Conservation (phyloP, 2,797 vertebrate species). For the Danio kyathit region DNA sequence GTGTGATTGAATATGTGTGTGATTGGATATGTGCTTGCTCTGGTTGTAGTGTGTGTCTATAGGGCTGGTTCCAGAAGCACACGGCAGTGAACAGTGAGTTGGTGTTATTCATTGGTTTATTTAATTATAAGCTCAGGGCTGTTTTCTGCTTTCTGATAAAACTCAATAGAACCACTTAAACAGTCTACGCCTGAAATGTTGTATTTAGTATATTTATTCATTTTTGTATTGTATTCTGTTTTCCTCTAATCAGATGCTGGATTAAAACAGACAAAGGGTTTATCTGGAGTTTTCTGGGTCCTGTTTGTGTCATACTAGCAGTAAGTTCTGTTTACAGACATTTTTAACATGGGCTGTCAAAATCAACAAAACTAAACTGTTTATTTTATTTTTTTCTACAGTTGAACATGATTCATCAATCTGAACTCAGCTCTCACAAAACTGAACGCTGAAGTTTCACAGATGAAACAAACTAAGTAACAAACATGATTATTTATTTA, state of each 20-base stretch:
- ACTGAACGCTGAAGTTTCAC: conserved; percentile 4
- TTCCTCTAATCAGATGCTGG: conserved; percentile 50
- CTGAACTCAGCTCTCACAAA: background rate
- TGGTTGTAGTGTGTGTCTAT: conserved; percentile 78
- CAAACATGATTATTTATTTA: too few relatives aligned
- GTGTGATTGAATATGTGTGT: too few relatives aligned
- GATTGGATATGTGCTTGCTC: conserved; percentile 79
- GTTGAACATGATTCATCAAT: background rate
- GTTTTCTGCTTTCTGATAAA: too few relatives aligned
- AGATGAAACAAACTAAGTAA: conserved; percentile 19
- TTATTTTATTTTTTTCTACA: background rate
- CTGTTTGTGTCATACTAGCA: conserved; percentile 64
- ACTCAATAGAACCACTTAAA: too few relatives aligned
- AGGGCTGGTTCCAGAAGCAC: conserved; percentile 68
- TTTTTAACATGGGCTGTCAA: background rate
- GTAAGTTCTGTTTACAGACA: conserved; percentile 58
- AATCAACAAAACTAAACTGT: background rate
- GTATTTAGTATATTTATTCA: too few relatives aligned
- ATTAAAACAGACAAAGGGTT: conserved; percentile 63
- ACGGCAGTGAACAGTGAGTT: conserved; percentile 68
- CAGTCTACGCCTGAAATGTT: too few relatives aligned
- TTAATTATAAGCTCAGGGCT: too few relatives aligned
- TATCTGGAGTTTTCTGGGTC: too few relatives aligned
- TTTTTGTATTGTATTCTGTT: too few relatives aligned
- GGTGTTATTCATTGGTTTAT: background rate